Percentiles rank a stretch among this genome's conserved stretches.
phyloP scores from a whole-genome alignment of 2,888 invertebrate genomes.

The Hipparchia sbordonii region DNA sequence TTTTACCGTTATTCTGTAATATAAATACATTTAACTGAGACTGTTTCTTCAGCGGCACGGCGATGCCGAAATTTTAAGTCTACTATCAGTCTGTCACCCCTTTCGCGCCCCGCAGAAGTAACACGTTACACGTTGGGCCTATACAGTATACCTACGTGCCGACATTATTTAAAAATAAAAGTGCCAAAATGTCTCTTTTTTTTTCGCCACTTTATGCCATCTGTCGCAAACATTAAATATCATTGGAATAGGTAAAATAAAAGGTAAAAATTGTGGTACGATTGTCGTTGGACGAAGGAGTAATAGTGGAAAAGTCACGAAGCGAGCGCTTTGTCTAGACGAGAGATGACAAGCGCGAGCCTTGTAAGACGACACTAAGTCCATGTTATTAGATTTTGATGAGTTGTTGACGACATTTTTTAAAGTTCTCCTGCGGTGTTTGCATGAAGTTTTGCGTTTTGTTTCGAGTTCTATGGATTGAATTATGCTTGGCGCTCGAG shows the following conservation, averaged over 20 bases:
- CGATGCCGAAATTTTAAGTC: too few relatives aligned
- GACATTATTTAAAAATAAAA: not conserved
- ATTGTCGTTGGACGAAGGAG: slow-evolving; percentile 73
- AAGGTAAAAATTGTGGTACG: slow-evolving; percentile 53
- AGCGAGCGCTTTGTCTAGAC: slow-evolving; percentile 75
- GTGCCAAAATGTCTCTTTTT: not conserved
- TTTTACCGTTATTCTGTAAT: too few relatives aligned
- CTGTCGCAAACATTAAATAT: slow-evolving; percentile 8
- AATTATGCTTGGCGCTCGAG: not conserved
- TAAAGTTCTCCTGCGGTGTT: slow-evolving; percentile 34
- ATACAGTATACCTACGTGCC: too few relatives aligned
- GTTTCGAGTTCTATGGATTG: not conserved
- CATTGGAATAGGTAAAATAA: slow-evolving; percentile 39
- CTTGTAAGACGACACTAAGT: slow-evolving; percentile 55
- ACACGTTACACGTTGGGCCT: too few relatives aligned
- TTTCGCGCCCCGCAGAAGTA: too few relatives aligned
- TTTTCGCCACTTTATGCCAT: not conserved
- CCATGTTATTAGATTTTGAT: slow-evolving; percentile 71
- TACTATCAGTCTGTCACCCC: too few relatives aligned
- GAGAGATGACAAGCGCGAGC: slow-evolving; percentile 59
- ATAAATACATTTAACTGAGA: too few relatives aligned
- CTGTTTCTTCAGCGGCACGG: too few relatives aligned
- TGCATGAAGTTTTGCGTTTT: not conserved
- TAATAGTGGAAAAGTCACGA: slow-evolving; percentile 77
- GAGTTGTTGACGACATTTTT: slow-evolving; percentile 64